These are phyloP conservation scores for Drosophila tani DNA, from an alignment of 1,140 invertebrate genomes.

Conservation along the genomic window DNA sequence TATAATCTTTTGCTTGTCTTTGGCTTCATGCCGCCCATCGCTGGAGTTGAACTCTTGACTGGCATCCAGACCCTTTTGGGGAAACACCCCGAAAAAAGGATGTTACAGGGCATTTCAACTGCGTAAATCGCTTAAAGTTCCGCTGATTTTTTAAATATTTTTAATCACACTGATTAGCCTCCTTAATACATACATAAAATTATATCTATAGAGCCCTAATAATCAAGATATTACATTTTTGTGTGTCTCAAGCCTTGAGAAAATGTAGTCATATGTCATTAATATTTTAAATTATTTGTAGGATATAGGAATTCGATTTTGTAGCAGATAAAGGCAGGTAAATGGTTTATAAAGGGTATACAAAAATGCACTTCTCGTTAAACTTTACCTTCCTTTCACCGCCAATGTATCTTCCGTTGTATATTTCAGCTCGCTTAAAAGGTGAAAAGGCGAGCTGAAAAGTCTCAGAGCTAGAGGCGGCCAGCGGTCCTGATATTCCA, in stretches of 20 bases:
- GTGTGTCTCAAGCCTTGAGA: too few relatives aligned
- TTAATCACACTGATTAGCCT: neutral
- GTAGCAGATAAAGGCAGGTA: too few relatives aligned
- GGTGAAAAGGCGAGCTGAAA: slow-evolving; percentile 65
- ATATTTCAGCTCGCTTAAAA: slow-evolving; percentile 36
- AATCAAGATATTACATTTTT: too few relatives aligned
- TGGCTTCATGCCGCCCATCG: slow-evolving; percentile 56
- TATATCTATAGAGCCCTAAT: too few relatives aligned
- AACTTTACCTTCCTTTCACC: neutral
- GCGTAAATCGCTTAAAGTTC: neutral
- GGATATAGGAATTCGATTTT: too few relatives aligned
- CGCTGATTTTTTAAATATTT: neutral
- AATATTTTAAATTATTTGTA: too few relatives aligned
- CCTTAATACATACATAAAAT: too few relatives aligned
- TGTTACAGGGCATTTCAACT: neutral
- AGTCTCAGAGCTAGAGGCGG: slow-evolving; percentile 49
- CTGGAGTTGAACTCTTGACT: slow-evolving; percentile 48
- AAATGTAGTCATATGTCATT: too few relatives aligned
- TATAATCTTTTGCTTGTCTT: slow-evolving; percentile 81
- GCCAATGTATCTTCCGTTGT: slow-evolving; percentile 11
- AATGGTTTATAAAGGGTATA: neutral
- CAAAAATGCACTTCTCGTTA: neutral
- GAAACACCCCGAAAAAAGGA: neutral
- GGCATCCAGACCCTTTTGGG: slow-evolving; percentile 21
- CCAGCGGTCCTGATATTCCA: slow-evolving; percentile 29